Percentiles rank a stretch among this genome's conserved stretches.
Conservation (phyloP, 2,797 vertebrate species). For the Caiman crocodilus region DNA sequence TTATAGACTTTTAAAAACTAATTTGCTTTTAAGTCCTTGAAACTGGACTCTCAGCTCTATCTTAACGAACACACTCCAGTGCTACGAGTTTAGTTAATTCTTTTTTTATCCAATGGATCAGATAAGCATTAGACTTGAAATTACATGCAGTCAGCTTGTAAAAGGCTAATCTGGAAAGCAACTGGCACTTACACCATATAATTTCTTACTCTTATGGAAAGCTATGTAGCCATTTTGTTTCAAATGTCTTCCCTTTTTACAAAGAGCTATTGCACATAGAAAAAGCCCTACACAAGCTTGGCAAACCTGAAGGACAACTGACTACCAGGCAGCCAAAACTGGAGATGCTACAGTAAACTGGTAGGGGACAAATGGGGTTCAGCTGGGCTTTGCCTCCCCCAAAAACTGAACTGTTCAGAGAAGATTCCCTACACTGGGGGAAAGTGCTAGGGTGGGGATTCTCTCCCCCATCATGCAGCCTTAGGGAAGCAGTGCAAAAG, state of each 20-base stretch:
- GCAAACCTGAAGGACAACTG: background rate
- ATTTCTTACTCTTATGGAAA: background rate
- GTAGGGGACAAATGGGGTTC: too few species aligned
- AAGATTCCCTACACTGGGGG: too few species aligned
- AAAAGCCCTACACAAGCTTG: background rate
- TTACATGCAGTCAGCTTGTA: conserved; percentile 66
- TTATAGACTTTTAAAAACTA: conserved; percentile 74
- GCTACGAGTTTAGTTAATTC: conserved; percentile 75
- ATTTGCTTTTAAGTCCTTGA: conserved; percentile 75
- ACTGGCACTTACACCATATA: conserved; percentile 5
- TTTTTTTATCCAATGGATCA: conserved; percentile 80
- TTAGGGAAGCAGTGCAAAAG: background rate
- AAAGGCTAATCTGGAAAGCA: conserved; percentile 54
- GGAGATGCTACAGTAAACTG: too few species aligned
- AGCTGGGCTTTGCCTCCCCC: too few species aligned
- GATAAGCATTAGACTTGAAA: conserved; percentile 78
- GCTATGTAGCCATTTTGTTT: background rate
- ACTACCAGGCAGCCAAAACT: background rate
- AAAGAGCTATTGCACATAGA: background rate
- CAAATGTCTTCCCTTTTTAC: background rate
- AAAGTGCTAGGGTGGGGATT: too few species aligned
- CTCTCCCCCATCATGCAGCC: background rate
- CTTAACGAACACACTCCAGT: conserved; percentile 62
- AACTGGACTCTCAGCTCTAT: conserved; percentile 61
- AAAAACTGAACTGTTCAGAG: too few species aligned